phyloP scores from a whole-genome alignment of 2,113 vertebrate species.

The Gadus chalcogrammus region DNA sequence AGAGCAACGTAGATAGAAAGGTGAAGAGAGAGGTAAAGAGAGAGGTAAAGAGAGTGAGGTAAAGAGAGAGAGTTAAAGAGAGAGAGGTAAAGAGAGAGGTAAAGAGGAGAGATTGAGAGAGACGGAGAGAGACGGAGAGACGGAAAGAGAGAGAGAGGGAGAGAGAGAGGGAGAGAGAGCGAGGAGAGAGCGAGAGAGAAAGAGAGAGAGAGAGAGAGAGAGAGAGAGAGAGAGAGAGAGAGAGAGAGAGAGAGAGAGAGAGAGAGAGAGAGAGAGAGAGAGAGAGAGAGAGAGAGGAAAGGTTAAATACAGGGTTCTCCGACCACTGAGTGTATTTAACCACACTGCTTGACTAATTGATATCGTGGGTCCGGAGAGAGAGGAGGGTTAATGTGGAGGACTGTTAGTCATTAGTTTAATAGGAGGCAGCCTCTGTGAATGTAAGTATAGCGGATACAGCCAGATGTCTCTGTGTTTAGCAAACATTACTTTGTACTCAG shows the following conservation, averaged over 20 bases:
- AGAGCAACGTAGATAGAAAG: conserved; percentile 5
- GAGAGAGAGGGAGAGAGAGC: conserved; percentile 23
- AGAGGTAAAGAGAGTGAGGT: conserved; percentile 11
- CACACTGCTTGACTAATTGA: conserved; percentile 35
- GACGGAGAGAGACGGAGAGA: not conserved
- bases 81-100: conserved; percentile 15
- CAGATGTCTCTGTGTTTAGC: conserved; percentile 30
- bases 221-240: conserved; percentile 19
- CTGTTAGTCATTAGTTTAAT: conserved; percentile 24
- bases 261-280: conserved; percentile 14
- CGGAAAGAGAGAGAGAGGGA: not conserved
- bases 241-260: not conserved
- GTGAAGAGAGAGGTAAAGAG: not conserved
- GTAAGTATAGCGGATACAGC: conserved; percentile 26
- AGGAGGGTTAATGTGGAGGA: conserved; percentile 26
- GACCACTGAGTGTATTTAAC: conserved; percentile 21
- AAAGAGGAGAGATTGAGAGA: not conserved
- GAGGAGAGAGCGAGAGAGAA: conserved; percentile 6
- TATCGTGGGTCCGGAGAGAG: conserved; percentile 23
- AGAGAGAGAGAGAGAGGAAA: conserved; percentile 15
- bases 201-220: conserved; percentile 5
- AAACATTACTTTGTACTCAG: too few relatives aligned
- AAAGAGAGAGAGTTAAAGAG: conserved; percentile 6
- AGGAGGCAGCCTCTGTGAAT: conserved; percentile 26
- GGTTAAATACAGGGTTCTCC: conserved; percentile 39